These are phyloP conservation scores for Dioctria rufipes DNA, from an alignment of 2,888 invertebrate genomes.

Conservation along the genomic window DNA sequence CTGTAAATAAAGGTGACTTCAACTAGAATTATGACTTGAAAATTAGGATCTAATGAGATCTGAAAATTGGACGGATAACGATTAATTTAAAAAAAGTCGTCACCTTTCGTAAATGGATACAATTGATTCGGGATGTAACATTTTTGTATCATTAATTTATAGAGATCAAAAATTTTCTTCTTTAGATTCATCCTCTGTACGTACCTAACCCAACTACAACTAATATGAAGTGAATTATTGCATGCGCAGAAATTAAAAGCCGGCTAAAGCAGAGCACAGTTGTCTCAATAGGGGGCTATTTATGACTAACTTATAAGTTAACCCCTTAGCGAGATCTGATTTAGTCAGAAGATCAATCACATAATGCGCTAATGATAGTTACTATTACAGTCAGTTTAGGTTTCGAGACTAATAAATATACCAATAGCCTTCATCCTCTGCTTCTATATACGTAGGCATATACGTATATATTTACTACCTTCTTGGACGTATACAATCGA, in stretches of 20 bases:
- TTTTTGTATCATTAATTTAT: slow-evolving; percentile 24
- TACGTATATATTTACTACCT: slow-evolving; percentile 10
- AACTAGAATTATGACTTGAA: slow-evolving; percentile 14
- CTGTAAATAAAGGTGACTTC: not conserved
- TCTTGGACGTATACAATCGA: slow-evolving; percentile 21
- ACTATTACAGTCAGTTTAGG: slow-evolving; percentile 62
- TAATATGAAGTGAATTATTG: slow-evolving; percentile 53
- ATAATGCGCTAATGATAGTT: slow-evolving; percentile 62
- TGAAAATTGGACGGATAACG: not conserved
- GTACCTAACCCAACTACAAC: too few relatives aligned
- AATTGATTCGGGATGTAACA: slow-evolving; percentile 5
- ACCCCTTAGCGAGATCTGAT: slow-evolving; percentile 60
- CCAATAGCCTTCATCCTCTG: slow-evolving; percentile 52
- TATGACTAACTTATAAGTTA: slow-evolving; percentile 59
- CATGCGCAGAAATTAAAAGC: slow-evolving; percentile 45
- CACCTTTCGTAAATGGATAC: not conserved
- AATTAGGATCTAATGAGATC: slow-evolving; percentile 37
- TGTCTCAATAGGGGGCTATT: slow-evolving; percentile 58
- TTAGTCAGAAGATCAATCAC: slow-evolving; percentile 60
- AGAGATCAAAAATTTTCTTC: not conserved
- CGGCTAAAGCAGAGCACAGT: slow-evolving; percentile 45
- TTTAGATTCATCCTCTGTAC: not conserved
- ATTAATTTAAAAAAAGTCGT: too few relatives aligned
- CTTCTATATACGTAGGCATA: slow-evolving; percentile 23
- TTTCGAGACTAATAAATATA: slow-evolving; percentile 63